phyloP scores from a whole-genome alignment of 1,140 invertebrate species.

The Copidosoma floridanum region DNA sequence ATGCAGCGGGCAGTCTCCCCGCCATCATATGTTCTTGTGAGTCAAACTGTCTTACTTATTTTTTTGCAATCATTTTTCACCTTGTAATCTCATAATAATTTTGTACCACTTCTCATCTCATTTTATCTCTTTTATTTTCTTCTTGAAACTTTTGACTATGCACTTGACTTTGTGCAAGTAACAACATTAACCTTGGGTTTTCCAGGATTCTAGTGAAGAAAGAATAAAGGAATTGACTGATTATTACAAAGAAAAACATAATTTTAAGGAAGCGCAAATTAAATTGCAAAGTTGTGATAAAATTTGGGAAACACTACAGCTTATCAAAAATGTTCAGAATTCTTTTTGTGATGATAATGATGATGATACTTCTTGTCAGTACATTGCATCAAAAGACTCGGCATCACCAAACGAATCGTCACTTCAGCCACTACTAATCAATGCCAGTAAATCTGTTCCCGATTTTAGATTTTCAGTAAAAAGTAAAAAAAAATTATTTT shows the following conservation, averaged over 20 bases:
- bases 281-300: constrained; percentile 47
- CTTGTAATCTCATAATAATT: too few relatives aligned
- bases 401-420: background rate
- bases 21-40: constrained; percentile 12
- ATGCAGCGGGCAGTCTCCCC: constrained; percentile 22
- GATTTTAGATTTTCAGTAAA: constrained; percentile 44
- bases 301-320: constrained; percentile 49
- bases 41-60: background rate
- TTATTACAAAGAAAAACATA: constrained; percentile 31
- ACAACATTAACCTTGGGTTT: too few relatives aligned
- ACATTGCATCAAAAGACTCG: constrained; percentile 8
- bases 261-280: constrained; percentile 38
- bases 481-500: constrained; percentile 35
- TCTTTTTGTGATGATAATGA: background rate
- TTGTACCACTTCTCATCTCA: too few relatives aligned
- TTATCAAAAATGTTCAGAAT: constrained; percentile 42
- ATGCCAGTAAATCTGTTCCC: constrained; percentile 31
- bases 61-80: too few relatives aligned
- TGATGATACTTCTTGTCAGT: background rate
- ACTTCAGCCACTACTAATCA: constrained; percentile 29
- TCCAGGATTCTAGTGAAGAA: constrained; percentile 21
- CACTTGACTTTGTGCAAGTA: too few relatives aligned
- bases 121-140: too few relatives aligned
- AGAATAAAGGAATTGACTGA: constrained; percentile 9
- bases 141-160: too few relatives aligned